Conservation (phyloP, 2,797 vertebrate genomes). For the Prionace glauca region DNA sequence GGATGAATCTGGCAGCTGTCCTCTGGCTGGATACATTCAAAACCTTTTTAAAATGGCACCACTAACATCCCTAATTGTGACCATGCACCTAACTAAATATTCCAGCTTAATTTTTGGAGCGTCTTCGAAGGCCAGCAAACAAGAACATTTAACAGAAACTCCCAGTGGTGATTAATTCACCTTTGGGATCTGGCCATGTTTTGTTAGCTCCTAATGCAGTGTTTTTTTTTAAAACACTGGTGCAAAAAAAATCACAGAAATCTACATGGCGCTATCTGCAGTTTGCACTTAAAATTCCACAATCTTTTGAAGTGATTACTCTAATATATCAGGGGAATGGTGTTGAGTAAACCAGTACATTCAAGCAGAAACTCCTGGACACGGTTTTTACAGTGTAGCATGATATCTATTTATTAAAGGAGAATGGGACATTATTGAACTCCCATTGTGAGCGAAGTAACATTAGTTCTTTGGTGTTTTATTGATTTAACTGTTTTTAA, state of each 20-base stretch:
- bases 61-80: too few relatives aligned
- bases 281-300: background rate
- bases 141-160: too few relatives aligned
- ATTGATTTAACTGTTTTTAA: background rate
- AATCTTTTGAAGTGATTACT: background rate
- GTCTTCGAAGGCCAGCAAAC: too few relatives aligned
- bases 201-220: background rate
- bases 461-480: background rate
- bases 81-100: too few relatives aligned
- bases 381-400: background rate
- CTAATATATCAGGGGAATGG: background rate
- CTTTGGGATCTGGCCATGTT: background rate
- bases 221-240: background rate
- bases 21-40: too few relatives aligned
- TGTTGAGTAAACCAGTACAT: background rate
- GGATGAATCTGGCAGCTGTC: too few relatives aligned
- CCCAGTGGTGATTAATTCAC: background rate
- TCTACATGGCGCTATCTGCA: background rate
- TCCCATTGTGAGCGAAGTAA: background rate
- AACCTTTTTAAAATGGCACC: too few relatives aligned
- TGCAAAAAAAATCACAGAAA: background rate
- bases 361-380: background rate
- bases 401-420: background rate
- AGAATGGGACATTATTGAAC: background rate
- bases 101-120: too few relatives aligned